Conservation (phyloP, 2,797 vertebrate genomes). For the Amniataba percoides region DNA sequence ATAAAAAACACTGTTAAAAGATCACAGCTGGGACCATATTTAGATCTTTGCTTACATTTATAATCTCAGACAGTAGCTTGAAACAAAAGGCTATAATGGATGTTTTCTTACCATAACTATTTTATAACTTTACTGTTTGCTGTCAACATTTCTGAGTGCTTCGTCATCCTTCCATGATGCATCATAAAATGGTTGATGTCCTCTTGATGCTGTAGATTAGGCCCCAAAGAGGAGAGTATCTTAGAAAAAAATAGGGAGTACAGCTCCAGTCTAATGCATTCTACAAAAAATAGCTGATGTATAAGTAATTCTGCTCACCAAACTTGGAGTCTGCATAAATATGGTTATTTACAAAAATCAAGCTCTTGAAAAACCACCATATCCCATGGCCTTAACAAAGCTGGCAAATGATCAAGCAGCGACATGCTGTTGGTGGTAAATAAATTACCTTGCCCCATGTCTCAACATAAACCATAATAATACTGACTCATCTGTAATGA, state of each 20-base stretch:
- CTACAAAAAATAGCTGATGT: neutral
- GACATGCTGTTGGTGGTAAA: neutral
- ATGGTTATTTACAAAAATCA: neutral
- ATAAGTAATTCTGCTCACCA: neutral
- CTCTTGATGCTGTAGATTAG: constrained; percentile 12
- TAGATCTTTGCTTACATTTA: constrained; percentile 52
- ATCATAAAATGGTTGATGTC: constrained; percentile 17
- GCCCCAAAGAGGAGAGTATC: neutral
- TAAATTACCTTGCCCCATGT: neutral
- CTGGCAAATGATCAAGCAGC: neutral
- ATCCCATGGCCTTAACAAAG: neutral
- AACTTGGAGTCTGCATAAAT: neutral
- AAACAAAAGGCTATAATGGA: constrained; percentile 53
- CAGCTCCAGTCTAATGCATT: neutral
- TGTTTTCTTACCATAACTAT: constrained; percentile 17
- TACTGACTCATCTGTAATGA: neutral
- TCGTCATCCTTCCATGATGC: no score
- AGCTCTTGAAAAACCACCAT: neutral
- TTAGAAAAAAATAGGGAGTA: neutral
- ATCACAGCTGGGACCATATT: constrained; percentile 68
- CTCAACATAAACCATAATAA: neutral
- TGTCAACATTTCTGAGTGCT: constrained; percentile 14
- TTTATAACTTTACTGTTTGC: constrained; percentile 48
- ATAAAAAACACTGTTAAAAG: constrained; percentile 61
- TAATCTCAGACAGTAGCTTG: constrained; percentile 47